Percentiles rank a stretch among this genome's conserved stretches.
Conservation (phyloP, 2,888 invertebrate genomes). For the Stegana nigrithorax region DNA sequence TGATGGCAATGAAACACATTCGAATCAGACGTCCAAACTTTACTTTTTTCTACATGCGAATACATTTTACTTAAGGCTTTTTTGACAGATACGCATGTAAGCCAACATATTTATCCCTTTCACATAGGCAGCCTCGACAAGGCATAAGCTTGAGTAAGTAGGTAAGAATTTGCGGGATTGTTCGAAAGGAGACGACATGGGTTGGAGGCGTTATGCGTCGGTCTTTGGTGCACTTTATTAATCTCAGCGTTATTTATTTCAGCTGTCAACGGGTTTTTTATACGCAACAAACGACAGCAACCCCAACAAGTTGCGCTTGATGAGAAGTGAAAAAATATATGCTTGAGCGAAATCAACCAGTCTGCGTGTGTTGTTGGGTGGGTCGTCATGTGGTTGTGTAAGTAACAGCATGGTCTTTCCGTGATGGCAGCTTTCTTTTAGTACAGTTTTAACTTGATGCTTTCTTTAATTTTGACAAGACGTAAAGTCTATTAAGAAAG, state of each 20-base stretch:
- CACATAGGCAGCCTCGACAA: background rate
- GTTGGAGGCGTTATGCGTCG: background rate
- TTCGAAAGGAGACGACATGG: background rate
- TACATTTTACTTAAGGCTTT: constrained; percentile 30
- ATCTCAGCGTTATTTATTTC: constrained; percentile 32
- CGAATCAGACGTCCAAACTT: constrained; percentile 30
- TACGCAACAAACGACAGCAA: constrained; percentile 17
- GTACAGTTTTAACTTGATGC: constrained; percentile 39
- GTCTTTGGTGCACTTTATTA: constrained; percentile 18
- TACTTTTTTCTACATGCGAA: background rate
- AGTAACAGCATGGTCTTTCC: background rate
- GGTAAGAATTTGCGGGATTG: no score
- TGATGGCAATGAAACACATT: background rate
- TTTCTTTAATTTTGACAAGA: constrained; percentile 64
- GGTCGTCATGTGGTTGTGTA: background rate
- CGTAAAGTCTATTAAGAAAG: constrained; percentile 67
- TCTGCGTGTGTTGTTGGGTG: background rate
- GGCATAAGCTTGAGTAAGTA: no score
- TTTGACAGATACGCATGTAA: constrained; percentile 26
- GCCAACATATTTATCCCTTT: constrained; percentile 20
- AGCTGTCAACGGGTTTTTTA: constrained; percentile 34
- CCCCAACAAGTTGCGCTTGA: constrained; percentile 15
- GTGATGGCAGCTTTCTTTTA: no score
- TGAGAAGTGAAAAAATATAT: background rate
- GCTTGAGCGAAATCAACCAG: background rate